Base-by-base conservation (phyloP, 2,888 invertebrate genomes). In the Melanostoma mellinum region DNA sequence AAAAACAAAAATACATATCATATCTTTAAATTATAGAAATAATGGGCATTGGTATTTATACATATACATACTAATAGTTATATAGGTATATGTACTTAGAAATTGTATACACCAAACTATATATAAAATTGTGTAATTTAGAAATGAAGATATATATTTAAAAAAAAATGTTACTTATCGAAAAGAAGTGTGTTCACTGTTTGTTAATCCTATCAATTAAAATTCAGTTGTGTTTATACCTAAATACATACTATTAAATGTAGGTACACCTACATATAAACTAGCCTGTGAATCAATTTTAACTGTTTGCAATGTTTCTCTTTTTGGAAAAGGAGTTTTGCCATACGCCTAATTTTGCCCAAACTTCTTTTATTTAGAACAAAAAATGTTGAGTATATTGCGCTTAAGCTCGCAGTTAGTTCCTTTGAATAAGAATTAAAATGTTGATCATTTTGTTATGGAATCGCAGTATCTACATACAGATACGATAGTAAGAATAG, bases 1-100 rank as follows among this genome's bases (percentile, higher is more conserved):
- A 20, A 20, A 81, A 71, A 86, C 86, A 89, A 88, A 88, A 87
- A 89, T 88, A 88, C 88, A 89, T 88, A 89, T 89, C 88, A 88
- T 58, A 87, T 87, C 86, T 75, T 86, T 87, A 87, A 79, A 87
- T 63, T 81, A 65, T 61, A 50, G 44, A 32, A 79, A 50, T 0
- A 3, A 44, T 56, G 33, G 4, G 36, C 40, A 60, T 52, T 82
- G 76, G 79, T 81, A 76, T 61, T 74, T 55, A 85, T 77, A 73
- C 72, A 85, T 35, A 65, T 35, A 36, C 10, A 58, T 9, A 52
- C 8, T 38, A 4, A 60, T 20, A 32, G 6, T 38, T 65, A 36
- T 56, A 6, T 32, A 58, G 52, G 36, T 46, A 67, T 75, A 82
- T 72, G 58, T 44, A 67, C 35, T 30, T 67, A 40, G n/a, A 42